Percentiles rank a stretch among this genome's conserved stretches.
These are phyloP conservation scores for Pseudoatta argentina DNA, from an alignment of 1,140 invertebrate species.

Conservation along the genomic window DNA sequence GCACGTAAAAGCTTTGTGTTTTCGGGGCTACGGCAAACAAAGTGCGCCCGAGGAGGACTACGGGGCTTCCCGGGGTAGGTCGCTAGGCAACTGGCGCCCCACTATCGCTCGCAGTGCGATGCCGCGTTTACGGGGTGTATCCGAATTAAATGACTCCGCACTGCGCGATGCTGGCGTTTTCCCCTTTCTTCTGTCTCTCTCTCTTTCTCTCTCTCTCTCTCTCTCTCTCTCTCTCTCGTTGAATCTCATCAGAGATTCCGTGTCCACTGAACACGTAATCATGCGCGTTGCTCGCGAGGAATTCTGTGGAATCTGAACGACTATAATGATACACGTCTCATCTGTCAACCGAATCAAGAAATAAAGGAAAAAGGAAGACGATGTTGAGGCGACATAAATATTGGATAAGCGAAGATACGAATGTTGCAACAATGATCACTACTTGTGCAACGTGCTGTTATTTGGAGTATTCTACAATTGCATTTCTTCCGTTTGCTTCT, in stretches of 20 bases:
- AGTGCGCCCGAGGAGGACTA: conserved; percentile 62
- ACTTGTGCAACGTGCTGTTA: background rate
- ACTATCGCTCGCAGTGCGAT: conserved; percentile 49
- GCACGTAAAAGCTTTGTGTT: conserved; percentile 75
- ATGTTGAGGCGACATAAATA: background rate
- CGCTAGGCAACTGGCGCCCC: conserved; percentile 84
- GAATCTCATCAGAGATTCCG: background rate
- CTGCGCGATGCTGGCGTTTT: conserved; percentile 7
- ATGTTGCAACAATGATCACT: background rate
- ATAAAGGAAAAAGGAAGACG: background rate
- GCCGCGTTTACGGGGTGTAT: conserved; percentile 66
- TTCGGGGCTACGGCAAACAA: conserved; percentile 67
- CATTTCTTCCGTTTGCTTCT: background rate
- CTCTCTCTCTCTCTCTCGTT: background rate
- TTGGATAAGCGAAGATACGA: conserved; percentile 50
- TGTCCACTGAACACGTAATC: conserved; percentile 20
- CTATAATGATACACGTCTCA: background rate
- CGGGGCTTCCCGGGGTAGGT: conserved; percentile 75
- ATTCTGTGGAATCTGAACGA: background rate
- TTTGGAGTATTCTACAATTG: background rate
- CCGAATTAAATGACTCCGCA: conserved; percentile 56
- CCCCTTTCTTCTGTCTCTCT: conserved; percentile 8
- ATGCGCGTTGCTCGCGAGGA: background rate
- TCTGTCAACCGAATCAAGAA: background rate
- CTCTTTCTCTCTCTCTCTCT: no score